Evolutionary conservation across 2,888 invertebrate genomes (phyloP), one percentile per base, ranked within the genome.

Genomic region (Amaurobius ferox): DNA sequence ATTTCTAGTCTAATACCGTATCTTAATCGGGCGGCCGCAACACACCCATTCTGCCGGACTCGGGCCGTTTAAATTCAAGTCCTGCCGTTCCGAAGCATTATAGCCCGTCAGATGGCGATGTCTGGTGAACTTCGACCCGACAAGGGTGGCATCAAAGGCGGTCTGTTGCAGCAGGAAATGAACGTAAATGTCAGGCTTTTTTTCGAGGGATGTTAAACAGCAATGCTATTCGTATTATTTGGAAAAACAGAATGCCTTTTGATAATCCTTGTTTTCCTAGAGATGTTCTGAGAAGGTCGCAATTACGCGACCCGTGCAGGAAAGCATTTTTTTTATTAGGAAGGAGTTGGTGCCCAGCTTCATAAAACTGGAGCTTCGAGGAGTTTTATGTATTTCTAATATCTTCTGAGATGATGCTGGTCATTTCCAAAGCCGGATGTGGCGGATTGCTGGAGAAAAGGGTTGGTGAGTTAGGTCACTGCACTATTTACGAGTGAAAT

Each of bases 111-210:
- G 55, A 55, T 55, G 55, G 55, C 55, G 23, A 23, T 23, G 55
- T 16, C 55, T 44, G 11, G 44, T 26, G 77, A 67, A 44, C 77
- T 48, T 35, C 55, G 55, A 55, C 19, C 68, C 39, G 30, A n/a
- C 26, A 13, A 35, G 16, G n/a, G n/a, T n/a, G n/a, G 64, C 67
- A 13, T 68, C 35, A 39, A 55, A 76, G 76, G 76, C 76, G 76
- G 66, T 29, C 29, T 44, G 29, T 32, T 66, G 66, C 44, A 76
- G 55, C 77, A 77, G 77, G 77, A 77, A 77, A 77, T 61, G 68
- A 35, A 48, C 39, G 55, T n/a, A 16, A 66, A 62, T 64, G 74
- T 35, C 66, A 55, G 23, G 68, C 35, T 67, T 48, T 55, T 55
- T 55, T 55, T 28, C 28, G 30, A 19, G 39, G 32, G 35, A 74